Evolutionary conservation across 2,797 vertebrate species (phyloP).

Genomic region (Hirundo rustica): DNA sequence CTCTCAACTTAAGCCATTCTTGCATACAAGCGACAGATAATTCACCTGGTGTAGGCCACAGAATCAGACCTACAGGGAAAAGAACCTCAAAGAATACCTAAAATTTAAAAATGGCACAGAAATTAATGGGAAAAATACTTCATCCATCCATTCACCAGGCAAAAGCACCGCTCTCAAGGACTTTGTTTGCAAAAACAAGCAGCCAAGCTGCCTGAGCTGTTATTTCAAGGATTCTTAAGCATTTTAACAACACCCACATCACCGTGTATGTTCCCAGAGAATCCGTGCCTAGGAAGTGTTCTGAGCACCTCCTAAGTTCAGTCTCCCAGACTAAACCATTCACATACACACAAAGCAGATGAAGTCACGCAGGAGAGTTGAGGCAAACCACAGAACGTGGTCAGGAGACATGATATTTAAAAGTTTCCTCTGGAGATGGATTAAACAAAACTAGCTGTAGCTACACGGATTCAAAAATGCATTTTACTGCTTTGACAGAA

Average conservation of each 20-base stretch:
- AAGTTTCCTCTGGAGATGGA: not conserved
- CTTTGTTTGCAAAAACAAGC: not conserved
- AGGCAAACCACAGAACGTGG: not conserved
- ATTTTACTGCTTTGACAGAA: not conserved
- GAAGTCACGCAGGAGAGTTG: not conserved
- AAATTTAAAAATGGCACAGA: not conserved
- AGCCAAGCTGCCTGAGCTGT: not conserved
- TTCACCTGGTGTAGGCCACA: not conserved
- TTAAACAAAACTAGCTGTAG: slow-evolving; percentile 27
- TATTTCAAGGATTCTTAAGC: not conserved
- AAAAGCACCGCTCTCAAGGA: not conserved
- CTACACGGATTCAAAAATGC: not conserved
- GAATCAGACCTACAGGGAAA: not conserved
- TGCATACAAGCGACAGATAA: not conserved
- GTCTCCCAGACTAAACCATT: slow-evolving; percentile 7
- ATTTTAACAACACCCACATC: not conserved
- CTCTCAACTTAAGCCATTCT: not conserved
- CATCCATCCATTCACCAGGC: not conserved
- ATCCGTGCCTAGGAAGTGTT: not conserved
- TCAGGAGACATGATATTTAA: not conserved
- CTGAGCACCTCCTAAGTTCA: not conserved
- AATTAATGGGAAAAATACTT: not conserved
- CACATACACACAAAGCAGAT: not conserved
- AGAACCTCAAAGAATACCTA: not conserved
- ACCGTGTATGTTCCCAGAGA: not conserved